A percentile compares a stretch with the other conserved stretches of the same genome.
Evolutionary conservation across 2,113 vertebrate genomes (phyloP).

Genomic region (Pelodiscus sinensis): DNA sequence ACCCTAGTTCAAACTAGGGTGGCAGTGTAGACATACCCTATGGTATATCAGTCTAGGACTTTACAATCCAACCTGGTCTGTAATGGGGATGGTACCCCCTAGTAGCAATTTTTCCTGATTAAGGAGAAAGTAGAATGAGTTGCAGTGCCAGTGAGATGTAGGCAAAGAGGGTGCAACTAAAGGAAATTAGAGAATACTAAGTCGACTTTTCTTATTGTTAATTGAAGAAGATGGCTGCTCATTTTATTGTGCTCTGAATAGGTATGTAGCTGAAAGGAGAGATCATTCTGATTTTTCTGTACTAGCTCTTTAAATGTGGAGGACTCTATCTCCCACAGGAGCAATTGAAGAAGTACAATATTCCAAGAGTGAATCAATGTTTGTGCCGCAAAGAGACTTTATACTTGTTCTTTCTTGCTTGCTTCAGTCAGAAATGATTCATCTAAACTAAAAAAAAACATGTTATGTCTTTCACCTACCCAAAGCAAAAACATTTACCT

Average conservation of each 20-base stretch:
- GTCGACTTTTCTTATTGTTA: neutral
- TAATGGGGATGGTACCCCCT: neutral
- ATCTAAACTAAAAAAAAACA: constrained; percentile 45
- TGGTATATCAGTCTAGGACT: neutral
- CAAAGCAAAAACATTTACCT: constrained; percentile 71
- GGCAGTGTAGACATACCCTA: too few relatives aligned
- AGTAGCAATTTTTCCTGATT: neutral
- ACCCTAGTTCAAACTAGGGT: too few relatives aligned
- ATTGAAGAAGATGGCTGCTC: neutral
- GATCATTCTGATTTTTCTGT: neutral
- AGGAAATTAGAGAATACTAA: neutral
- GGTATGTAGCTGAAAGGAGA: neutral
- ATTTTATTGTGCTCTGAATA: neutral
- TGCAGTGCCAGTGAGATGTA: neutral
- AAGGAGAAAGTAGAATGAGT: neutral
- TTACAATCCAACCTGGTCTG: neutral
- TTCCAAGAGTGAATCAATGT: constrained; percentile 37
- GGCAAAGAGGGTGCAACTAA: neutral
- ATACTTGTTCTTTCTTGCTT: constrained; percentile 59
- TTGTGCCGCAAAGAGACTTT: constrained; percentile 28
- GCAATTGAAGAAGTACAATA: neutral
- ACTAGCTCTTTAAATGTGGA: neutral
- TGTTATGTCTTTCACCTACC: constrained; percentile 74
- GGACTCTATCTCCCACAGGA: neutral
- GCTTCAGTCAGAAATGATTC: constrained; percentile 46